Evolutionary conservation across 1,140 invertebrate species (phyloP).

Genomic region (Pygmarrhopalites habei): DNA sequence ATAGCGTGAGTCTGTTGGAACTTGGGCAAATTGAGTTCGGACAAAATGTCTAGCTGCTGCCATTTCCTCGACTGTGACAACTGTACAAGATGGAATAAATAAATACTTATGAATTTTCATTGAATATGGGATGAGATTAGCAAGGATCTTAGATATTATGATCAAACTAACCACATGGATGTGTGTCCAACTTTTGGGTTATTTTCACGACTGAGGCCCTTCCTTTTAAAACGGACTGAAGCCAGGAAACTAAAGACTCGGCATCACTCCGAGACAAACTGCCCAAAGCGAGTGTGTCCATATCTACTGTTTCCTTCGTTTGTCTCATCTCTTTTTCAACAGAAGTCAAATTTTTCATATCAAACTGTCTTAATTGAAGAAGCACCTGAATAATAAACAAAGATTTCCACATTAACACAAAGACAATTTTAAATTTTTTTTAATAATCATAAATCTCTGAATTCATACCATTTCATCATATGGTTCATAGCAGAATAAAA

Average conservation of each 20-base stretch:
- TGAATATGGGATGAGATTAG: too few relatives aligned
- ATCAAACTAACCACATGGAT: conserved; percentile 64
- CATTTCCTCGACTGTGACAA: conserved; percentile 86
- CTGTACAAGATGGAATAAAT: not conserved
- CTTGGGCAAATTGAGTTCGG: conserved; percentile 72
- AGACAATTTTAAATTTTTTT: too few relatives aligned
- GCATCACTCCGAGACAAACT: conserved; percentile 64
- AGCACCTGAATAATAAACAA: too few relatives aligned
- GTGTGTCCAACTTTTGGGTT: conserved; percentile 72
- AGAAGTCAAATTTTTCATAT: conserved; percentile 68
- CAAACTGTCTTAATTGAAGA: conserved; percentile 79
- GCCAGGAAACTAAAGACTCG: conserved; percentile 66
- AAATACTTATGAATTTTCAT: too few relatives aligned
- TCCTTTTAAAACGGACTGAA: conserved; percentile 64
- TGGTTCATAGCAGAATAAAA: conserved; percentile 89
- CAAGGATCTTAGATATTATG: not conserved
- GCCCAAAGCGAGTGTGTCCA: conserved; percentile 53
- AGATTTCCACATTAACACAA: too few relatives aligned
- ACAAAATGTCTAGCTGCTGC: conserved; percentile 90
- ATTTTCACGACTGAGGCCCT: conserved; percentile 74
- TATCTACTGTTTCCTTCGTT: conserved; percentile 54
- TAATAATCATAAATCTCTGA: too few relatives aligned
- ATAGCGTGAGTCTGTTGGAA: conserved; percentile 78
- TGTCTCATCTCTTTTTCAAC: conserved; percentile 90
- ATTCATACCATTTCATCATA: conserved; percentile 95